These are phyloP conservation scores for Microtus montanus DNA, from an alignment of 2,113 vertebrate genomes.

Conservation along the genomic window DNA sequence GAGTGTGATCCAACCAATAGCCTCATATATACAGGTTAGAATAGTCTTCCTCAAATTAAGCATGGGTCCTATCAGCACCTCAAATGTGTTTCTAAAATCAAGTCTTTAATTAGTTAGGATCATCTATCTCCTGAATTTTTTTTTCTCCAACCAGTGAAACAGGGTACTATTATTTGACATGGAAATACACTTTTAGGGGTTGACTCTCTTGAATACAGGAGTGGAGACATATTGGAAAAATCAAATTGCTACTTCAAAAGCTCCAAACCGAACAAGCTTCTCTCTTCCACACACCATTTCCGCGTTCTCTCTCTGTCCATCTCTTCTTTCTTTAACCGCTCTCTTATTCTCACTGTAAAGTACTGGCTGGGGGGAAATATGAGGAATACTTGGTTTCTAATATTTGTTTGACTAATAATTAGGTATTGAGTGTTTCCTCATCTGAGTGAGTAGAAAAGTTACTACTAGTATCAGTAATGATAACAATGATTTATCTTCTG, in stretches of 20 bases:
- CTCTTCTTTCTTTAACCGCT: not conserved
- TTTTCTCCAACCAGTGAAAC: not conserved
- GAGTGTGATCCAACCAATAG: not conserved
- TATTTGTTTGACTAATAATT: not conserved
- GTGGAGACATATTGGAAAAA: not conserved
- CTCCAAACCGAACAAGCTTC: not conserved
- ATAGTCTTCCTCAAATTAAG: not conserved
- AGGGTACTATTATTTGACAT: not conserved
- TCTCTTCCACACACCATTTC: not conserved
- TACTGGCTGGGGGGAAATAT: not conserved
- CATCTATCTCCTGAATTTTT: accelerated
- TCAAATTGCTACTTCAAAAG: slow-evolving; percentile 10
- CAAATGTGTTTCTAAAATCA: not conserved
- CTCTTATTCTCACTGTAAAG: not conserved
- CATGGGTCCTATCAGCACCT: not conserved
- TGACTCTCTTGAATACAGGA: not conserved
- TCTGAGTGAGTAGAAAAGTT: not conserved
- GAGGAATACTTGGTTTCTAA: not conserved
- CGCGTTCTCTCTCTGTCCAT: not conserved
- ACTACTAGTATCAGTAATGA: not conserved
- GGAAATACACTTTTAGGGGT: not conserved
- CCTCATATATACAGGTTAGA: not conserved
- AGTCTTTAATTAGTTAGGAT: not conserved
- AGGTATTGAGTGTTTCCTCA: not conserved
- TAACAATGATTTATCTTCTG: not conserved